Evolutionary conservation across 2,113 vertebrate species (phyloP).

Genomic region (Pampusana beccarii): DNA sequence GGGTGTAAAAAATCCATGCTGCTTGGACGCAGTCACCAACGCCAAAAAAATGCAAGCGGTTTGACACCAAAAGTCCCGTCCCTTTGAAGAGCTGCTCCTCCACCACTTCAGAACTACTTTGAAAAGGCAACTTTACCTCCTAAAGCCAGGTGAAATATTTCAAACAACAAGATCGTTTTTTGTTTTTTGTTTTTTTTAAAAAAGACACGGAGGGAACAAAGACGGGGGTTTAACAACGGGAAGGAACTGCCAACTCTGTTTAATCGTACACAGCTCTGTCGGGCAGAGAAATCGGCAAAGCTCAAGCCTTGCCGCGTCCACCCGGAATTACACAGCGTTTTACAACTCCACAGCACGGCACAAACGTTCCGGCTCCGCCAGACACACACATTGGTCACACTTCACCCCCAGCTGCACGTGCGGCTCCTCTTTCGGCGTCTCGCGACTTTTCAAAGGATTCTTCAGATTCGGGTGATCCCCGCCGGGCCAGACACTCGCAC

Average conservation of each 20-base stretch:
- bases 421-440: neutral
- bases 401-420: neutral
- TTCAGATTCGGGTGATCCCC: neutral
- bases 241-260: conserved; percentile 36
- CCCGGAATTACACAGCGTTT: neutral
- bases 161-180: neutral
- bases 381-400: neutral
- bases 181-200: neutral
- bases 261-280: neutral
- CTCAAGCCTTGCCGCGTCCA: neutral
- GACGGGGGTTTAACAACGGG: neutral
- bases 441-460: neutral
- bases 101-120: neutral
- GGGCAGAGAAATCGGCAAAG: neutral
- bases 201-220: neutral
- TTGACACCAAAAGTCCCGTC: neutral
- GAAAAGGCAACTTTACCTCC: neutral
- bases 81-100: neutral
- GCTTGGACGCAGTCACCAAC: neutral
- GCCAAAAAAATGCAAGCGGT: neutral
- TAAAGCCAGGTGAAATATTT: rapidly evolving
- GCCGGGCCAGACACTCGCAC: neutral
- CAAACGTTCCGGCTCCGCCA: neutral
- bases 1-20: neutral
- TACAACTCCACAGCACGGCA: neutral